phyloP scores from a whole-genome alignment of 1,140 invertebrate species.

The Brachionus paranguensis region DNA sequence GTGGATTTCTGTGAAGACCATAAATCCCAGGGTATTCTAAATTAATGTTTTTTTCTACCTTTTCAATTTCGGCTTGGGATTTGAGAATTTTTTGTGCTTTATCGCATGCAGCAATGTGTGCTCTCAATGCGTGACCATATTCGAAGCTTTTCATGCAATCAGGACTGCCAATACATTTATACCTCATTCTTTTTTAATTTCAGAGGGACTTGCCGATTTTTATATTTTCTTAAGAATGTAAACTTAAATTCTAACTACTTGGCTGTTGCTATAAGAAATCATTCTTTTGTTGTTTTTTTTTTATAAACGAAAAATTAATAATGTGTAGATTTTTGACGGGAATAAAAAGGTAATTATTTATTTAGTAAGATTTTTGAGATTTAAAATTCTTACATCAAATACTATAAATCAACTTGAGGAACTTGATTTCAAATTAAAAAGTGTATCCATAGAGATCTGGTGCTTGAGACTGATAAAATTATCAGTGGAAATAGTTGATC shows the following conservation, averaged over 20 bases:
- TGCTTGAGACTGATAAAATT: background rate
- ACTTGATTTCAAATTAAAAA: background rate
- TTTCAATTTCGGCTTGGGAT: background rate
- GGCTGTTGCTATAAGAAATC: conserved; percentile 31
- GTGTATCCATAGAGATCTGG: conserved; percentile 1
- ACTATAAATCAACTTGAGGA: background rate
- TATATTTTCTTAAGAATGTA: conserved; percentile 1
- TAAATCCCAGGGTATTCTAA: conserved; percentile 26
- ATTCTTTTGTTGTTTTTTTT: conserved; percentile 2
- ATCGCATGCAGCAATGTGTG: conserved; percentile 24
- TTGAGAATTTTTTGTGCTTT: conserved; percentile 31
- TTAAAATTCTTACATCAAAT: background rate
- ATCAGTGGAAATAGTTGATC: background rate
- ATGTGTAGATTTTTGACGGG: background rate
- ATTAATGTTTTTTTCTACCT: conserved; percentile 6
- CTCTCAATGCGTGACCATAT: conserved; percentile 23
- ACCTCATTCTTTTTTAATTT: background rate
- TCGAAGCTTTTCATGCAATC: conserved; percentile 38
- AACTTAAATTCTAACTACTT: background rate
- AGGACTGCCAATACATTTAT: conserved; percentile 36
- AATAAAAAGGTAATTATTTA: conserved; percentile 22
- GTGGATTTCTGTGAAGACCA: conserved; percentile 11
- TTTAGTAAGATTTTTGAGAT: background rate
- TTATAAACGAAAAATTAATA: conserved; percentile 6
- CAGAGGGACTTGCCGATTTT: background rate